These are phyloP conservation scores for Hylia prasina DNA, from an alignment of 2,113 vertebrate species.

Conservation along the genomic window DNA sequence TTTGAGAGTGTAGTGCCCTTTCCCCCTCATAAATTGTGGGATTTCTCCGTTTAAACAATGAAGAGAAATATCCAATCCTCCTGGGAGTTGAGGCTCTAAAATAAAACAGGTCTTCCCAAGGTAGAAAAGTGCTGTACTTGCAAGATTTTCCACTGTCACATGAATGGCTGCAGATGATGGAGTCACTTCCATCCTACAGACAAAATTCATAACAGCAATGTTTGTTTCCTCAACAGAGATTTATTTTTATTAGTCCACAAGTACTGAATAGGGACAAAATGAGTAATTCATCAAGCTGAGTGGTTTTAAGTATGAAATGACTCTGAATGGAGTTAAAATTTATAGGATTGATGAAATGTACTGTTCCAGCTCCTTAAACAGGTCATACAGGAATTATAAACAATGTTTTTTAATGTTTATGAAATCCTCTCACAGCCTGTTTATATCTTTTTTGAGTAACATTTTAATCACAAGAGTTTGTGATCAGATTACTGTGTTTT, in stretches of 20 bases:
- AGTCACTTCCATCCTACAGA: not conserved
- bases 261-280: constrained; percentile 10
- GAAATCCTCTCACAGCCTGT: constrained; percentile 56
- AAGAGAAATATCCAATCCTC: not conserved
- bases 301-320: constrained; percentile 46
- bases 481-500: constrained; percentile 56
- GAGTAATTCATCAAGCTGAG: constrained; percentile 41
- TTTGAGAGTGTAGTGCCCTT: constrained; percentile 29
- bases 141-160: constrained; percentile 4
- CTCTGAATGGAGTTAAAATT: constrained; percentile 47
- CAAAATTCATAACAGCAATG: not conserved
- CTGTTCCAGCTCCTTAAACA: constrained; percentile 56
- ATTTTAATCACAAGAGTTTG: constrained; percentile 65
- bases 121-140: not conserved
- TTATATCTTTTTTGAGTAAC: constrained; percentile 54
- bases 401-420: constrained; percentile 59
- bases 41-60: constrained; percentile 41
- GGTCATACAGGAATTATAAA: constrained; percentile 71
- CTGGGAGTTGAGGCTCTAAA: not conserved
- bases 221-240: constrained; percentile 7
- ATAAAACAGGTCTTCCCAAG: constrained; percentile 15
- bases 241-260: constrained; percentile 44
- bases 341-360: constrained; percentile 48
- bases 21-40: constrained; percentile 17
- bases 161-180: not conserved